Evolutionary conservation across 2,113 vertebrate species (phyloP), one percentile per base, ranked within the genome.

Genomic region (Centrocercus urophasianus): DNA sequence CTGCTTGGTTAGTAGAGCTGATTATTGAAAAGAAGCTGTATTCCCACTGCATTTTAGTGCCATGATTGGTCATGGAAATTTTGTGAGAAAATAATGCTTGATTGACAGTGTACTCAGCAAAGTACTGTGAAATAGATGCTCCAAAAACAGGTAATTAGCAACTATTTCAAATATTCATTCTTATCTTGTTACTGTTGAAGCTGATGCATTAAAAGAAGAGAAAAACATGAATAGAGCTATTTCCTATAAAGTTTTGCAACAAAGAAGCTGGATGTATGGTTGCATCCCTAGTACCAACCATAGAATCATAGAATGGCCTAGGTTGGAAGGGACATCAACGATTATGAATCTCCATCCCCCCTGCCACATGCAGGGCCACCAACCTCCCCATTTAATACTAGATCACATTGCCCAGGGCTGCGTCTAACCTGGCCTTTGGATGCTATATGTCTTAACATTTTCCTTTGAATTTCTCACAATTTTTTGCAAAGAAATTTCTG

Each of bases 401-500:
- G 16, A 17, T 16, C 42, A 43, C 6, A 7, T 7, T 43, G 42
- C 42, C 42, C 42, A 17, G 42, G 42, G 42, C 42, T 16, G 15
- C 42, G 17, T 43, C 42, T 7, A 43, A 43, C 15, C 42, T 43
- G 15, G 16, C 42, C 42, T 43, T 97, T 95, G 85, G 97, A 96
- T 78, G 88, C 85, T 90, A 77, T 69, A 11, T 8, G 45, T 52
- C 71, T 96, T 77, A 97, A 83, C 28, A 86, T 87, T 65, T 40
- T 90, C 83, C 16, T 64, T 79, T 96, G 94, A 76, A 92, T 96
- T 96, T 97, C 77, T 42, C 89, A 75, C 10, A 83, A 36, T 96
- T 75, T 93, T 50, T 86, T 96, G 32, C 91, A 96, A 93, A 86
- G 71, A 64, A 96, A 95, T 48, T 86, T 83, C 96, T 97, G 54